Percentiles rank a stretch among this genome's conserved stretches.
Evolutionary conservation across 2,888 invertebrate genomes (phyloP).

Genomic region (Drosophila kambysellisi): DNA sequence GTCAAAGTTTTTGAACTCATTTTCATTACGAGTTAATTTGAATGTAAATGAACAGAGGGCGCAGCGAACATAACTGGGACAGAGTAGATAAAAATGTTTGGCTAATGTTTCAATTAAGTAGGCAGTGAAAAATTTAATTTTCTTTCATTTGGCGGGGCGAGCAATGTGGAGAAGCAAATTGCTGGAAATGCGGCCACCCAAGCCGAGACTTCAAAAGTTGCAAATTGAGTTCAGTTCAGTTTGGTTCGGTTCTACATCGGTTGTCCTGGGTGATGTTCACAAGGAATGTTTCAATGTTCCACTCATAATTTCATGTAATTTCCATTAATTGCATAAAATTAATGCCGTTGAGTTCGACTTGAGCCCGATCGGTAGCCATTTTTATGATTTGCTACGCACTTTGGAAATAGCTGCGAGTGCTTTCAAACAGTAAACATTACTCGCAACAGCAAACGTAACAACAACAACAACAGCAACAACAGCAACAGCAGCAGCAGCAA

Average conservation of each 20-base stretch:
- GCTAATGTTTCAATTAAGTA: slow-evolving; percentile 83
- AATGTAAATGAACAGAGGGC: slow-evolving; percentile 79
- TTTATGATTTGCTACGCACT: slow-evolving; percentile 73
- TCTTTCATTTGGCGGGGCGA: slow-evolving; percentile 68
- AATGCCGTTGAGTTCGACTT: slow-evolving; percentile 58
- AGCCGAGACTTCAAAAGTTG: slow-evolving; percentile 41
- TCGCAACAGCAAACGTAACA: slow-evolving; percentile 13
- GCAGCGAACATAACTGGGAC: slow-evolving; percentile 9
- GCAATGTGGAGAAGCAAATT: slow-evolving; percentile 48
- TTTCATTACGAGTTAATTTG: slow-evolving; percentile 83
- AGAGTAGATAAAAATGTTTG: slow-evolving; percentile 68
- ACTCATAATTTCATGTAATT: slow-evolving; percentile 79
- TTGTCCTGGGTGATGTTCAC: slow-evolving; percentile 78
- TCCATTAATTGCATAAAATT: slow-evolving; percentile 79
- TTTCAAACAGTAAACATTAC: slow-evolving; percentile 24
- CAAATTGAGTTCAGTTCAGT: slow-evolving; percentile 32
- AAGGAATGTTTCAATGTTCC: slow-evolving; percentile 76
- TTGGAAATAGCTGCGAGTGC: slow-evolving; percentile 75
- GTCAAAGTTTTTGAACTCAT: slow-evolving; percentile 73
- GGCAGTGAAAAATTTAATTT: slow-evolving; percentile 82
- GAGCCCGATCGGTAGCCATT: slow-evolving; percentile 64
- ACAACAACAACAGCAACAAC: slow-evolving; percentile 5
- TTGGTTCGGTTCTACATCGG: slow-evolving; percentile 37
- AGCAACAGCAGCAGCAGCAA: background rate
- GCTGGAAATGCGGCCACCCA: slow-evolving; percentile 49